Base-by-base conservation (phyloP, 2,113 vertebrate species). In the Chunga burmeisteri region DNA sequence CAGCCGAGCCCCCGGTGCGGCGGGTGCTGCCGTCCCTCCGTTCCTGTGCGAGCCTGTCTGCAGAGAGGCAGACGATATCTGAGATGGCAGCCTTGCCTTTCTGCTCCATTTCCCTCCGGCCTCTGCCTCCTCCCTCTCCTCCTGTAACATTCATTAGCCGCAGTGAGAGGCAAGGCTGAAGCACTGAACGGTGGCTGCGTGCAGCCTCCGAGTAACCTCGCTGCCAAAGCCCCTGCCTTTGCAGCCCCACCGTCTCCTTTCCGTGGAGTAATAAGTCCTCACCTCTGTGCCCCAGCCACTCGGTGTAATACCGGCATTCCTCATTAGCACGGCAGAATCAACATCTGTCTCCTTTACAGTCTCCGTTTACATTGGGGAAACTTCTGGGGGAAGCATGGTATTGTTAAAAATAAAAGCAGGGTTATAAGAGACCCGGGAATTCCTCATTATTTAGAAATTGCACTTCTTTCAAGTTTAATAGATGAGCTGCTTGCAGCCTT, bases 21-120 rank as follows among this genome's bases (percentile, higher is more conserved):
- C 0, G 32, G 61, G 49, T 40, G 68, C 55, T 46, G 38, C 52
- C 4, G 14, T 15, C 46, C 63, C 46, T n/a, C 8, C 0, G 2
- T 7, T 40, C 19, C 78, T 7, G 20, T 1, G 25, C 7, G 10
- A 58, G 83, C 81, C 83, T 36, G 68, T 50, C 21, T 72, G 63
- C 38, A 21, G 46, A 26, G n/a, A 49, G 42, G 79, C 81, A 90
- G 72, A 50, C 2, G 18, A 62, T 84, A 86, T 84, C 77, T 0
- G 90, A 74, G 88, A 62, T 67, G 83, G 82, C 52, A 42, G 86
- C 75, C 74, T 62, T 23, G 55, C 49, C 6, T 81, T 94, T 93
- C 81, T 77, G 96, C 88, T 94, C 38, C 16, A 66, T 87, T 97
- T 96, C 96, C 68, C 87, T 73, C 25, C 92, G 85, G 90, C 93